Evolutionary conservation across 1,140 invertebrate genomes (phyloP), one percentile per base, ranked within the genome.

Genomic region (Ostrea denselamellosa): DNA sequence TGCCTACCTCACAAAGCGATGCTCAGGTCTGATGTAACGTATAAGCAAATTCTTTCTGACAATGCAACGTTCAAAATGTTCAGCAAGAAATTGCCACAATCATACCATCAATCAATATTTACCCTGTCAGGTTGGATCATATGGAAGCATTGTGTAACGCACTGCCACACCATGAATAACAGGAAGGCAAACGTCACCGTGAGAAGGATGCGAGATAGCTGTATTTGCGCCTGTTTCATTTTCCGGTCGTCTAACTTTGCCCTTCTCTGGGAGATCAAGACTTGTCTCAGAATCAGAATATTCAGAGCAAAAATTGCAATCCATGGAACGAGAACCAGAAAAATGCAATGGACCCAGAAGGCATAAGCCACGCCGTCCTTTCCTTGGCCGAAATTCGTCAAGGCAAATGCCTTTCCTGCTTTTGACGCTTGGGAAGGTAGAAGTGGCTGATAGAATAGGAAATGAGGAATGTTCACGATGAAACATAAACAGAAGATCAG

Each of bases 311-410:
- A 84, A 28, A 92, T 90, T 2, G 88, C 53, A 65, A 91, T 56
- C 91, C 91, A 92, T n/a, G 91, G 91, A 19, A 90, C 85, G 17
- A 92, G 90, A 0, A 91, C 89, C 0, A 92, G 87, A 62, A 91
- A 90, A 87, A 92, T 92, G 68, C 91, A 92, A 83, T 92, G 91
- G 19, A 92, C 87, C 91, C 91, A 90, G 87, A 91, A 92, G 83
- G 91, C 90, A 87, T 91, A 92, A 14, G 85, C 25, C 86, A 86
- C n/a, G 19, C 86, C 87, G 7, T 86, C 87, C 0, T 54, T 71
- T 8, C 90, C 89, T 25, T 62, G 56, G 17, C 89, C 89, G 85
- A 90, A 92, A 12, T 88, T 89, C 22, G 90, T 90, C 53, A 56
- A 65, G n/a, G 52, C 54, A 58, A 86, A 90, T n/a, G 90, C 34